phyloP scores from a whole-genome alignment of 2,888 invertebrate genomes.

The Pherbina coryleti region DNA sequence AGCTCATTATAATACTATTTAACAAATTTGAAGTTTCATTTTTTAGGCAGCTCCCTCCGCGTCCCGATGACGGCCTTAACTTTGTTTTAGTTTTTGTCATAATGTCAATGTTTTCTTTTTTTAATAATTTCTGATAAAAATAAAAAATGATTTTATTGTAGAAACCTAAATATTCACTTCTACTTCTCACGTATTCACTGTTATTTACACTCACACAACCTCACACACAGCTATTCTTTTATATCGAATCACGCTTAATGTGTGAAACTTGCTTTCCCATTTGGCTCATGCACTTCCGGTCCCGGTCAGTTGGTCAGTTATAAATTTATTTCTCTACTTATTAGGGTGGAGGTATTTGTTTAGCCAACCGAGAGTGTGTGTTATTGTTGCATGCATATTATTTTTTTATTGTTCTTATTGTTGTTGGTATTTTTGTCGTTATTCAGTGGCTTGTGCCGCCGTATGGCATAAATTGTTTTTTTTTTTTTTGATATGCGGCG shows the following conservation, averaged over 20 bases:
- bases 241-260: neutral
- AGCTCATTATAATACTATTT: no score
- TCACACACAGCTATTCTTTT: neutral
- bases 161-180: no score
- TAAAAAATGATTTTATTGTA: no score
- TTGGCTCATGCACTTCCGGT: conserved; percentile 29
- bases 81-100: no score
- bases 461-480: neutral
- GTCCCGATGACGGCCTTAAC: no score
- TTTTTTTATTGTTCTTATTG: neutral
- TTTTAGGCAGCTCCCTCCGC: no score
- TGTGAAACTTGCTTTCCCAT: conserved; percentile 19
- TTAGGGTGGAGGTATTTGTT: conserved; percentile 7
- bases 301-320: conserved; percentile 22
- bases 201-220: neutral
- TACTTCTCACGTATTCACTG: no score
- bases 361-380: neutral
- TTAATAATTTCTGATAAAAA: no score
- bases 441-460: neutral
- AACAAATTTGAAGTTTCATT: no score
- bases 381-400: neutral
- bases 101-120: no score
- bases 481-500: no score
- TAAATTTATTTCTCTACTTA: conserved; percentile 9
- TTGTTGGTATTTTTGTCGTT: neutral